Evolutionary conservation across 2,113 vertebrate genomes (phyloP).

Genomic region (Menura novaehollandiae): DNA sequence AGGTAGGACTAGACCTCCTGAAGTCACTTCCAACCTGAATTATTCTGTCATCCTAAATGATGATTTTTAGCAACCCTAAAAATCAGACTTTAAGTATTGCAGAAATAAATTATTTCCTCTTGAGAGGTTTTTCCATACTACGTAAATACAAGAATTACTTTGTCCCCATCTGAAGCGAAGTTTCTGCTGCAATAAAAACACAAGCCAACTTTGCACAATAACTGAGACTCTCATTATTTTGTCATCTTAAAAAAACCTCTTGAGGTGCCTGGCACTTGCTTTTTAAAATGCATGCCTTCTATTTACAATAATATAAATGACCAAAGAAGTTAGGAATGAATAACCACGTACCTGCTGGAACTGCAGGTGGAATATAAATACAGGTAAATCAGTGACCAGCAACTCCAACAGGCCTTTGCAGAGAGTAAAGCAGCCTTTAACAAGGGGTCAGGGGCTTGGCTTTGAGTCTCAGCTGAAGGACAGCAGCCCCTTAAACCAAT

Average conservation of each 20-base stretch:
- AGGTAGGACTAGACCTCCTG: not conserved
- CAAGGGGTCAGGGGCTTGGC: not conserved
- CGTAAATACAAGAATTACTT: not conserved
- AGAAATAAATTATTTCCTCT: not conserved
- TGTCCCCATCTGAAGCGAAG: not conserved
- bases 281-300: not conserved
- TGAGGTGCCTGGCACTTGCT: not conserved
- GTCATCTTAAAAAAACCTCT: not conserved
- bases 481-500: not conserved
- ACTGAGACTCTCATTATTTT: not conserved
- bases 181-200: not conserved
- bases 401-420: not conserved
- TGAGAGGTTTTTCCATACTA: not conserved
- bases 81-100: not conserved
- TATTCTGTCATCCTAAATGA: not conserved
- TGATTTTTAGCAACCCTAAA: not conserved
- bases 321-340: not conserved
- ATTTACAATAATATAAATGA: not conserved
- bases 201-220: not conserved
- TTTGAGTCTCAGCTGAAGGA: not conserved
- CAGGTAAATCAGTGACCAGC: not conserved
- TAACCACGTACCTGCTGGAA: not conserved
- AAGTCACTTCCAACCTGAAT: not conserved
- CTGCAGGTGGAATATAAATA: not conserved
- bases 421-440: not conserved